Evolutionary conservation across 2,888 invertebrate genomes (phyloP), one percentile per base, ranked within the genome.

Genomic region (Parthenolecanium corni): DNA sequence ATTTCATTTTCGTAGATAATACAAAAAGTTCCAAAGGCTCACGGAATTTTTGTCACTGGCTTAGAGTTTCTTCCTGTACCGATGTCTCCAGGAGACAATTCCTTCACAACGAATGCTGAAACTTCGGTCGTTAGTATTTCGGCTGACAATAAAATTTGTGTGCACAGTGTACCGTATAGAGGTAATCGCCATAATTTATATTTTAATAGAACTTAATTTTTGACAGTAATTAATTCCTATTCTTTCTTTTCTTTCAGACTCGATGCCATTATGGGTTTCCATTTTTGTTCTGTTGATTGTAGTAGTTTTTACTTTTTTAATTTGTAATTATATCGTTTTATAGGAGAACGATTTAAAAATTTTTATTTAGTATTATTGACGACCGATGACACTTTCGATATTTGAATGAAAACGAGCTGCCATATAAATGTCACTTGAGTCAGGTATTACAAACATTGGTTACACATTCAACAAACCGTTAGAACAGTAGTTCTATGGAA

Each of bases 21-120:
- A 67, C 79, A 93, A 70, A 85, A 86, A 75, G 83, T 94, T 72
- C 78, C 82, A 67, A 82, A 82, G 71, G 91, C 90, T 66, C 96
- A 97, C 79, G 87, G 86, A 71, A 93, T 94, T 84, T 98, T 98
- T 78, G 89, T 98, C 67, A 97, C 97, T 57, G 95, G 94, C 12
- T 77, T 98, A 68, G 88, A 90, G 77, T 97, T 98, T 77, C 77
- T 96, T 69, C 90, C 92, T 25, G 77, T 64, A 21, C 36, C 63
- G 11, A 54, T 47, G 24, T 42, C 65, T 38, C 68, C 69, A 12
- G 78, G 78, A 70, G 75, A 78, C 67, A 86, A 87, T 72, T 83
- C 83, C 23, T 83, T 84, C 49, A 78, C 85, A 47, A 81, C 87
- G 65, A 82, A 84, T 18, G 82, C 82, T 70, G 89, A 90, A 74